Percentiles rank a stretch among this genome's conserved stretches.
Evolutionary conservation across 2,888 invertebrate species (phyloP).

Genomic region (Eristalinus aeneus): DNA sequence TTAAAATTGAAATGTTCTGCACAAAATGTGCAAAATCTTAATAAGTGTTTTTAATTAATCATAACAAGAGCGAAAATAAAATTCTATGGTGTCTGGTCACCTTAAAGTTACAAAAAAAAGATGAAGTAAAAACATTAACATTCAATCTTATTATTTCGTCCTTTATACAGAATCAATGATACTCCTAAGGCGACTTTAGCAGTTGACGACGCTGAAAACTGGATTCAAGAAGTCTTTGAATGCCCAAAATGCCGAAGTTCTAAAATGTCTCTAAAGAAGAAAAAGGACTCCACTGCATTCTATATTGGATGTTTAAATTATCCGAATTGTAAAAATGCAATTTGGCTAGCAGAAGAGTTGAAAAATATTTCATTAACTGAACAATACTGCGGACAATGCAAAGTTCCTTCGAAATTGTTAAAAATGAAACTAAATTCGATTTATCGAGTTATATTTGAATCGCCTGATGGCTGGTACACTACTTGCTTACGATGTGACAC

Average conservation of each 20-base stretch:
- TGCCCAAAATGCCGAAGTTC: conserved; percentile 88
- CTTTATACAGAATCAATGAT: conserved; percentile 74
- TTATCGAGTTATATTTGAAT: conserved; percentile 76
- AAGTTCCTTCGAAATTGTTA: conserved; percentile 75
- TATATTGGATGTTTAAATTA: conserved; percentile 89
- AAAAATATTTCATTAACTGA: conserved; percentile 85
- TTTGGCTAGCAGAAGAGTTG: conserved; percentile 91
- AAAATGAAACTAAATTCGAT: conserved; percentile 75
- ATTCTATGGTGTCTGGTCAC: not conserved
- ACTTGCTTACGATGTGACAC: conserved; percentile 79
- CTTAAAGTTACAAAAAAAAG: no score
- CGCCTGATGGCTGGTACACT: conserved; percentile 77
- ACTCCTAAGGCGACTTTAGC: conserved; percentile 70
- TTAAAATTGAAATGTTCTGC: no score
- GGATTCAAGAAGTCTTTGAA: conserved; percentile 82
- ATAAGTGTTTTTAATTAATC: no score
- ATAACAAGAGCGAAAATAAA: no score
- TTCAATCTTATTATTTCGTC: not conserved
- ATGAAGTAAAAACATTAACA: no score
- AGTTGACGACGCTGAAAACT: conserved; percentile 30
- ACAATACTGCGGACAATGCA: conserved; percentile 83
- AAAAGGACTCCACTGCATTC: conserved; percentile 85
- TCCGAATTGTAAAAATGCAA: conserved; percentile 89
- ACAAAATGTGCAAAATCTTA: no score
- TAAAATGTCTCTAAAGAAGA: conserved; percentile 86